phyloP scores from a whole-genome alignment of 2,113 vertebrate genomes.

The Xyliphius kryptos region DNA sequence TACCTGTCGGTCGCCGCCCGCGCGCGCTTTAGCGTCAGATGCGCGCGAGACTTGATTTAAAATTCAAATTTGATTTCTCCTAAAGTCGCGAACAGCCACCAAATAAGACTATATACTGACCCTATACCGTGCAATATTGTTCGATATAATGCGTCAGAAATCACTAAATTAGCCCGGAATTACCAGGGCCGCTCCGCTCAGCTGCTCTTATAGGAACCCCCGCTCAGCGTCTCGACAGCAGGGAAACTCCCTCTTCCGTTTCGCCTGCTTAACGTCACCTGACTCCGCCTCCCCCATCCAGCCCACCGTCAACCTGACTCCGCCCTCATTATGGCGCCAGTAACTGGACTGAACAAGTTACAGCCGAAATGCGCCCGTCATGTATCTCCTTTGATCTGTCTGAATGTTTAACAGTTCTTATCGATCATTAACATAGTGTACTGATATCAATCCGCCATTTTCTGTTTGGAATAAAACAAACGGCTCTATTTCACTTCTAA shows the following conservation, averaged over 20 bases:
- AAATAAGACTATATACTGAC: background rate
- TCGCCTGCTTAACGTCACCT: background rate
- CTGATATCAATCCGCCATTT: background rate
- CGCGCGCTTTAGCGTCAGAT: conserved; percentile 1
- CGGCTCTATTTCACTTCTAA: too few relatives aligned
- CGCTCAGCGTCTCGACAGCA: background rate
- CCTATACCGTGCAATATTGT: background rate
- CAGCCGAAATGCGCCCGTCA: background rate
- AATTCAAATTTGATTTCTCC: background rate
- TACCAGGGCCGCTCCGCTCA: background rate
- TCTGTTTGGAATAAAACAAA: too few relatives aligned
- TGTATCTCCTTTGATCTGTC: background rate
- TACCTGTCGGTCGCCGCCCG: background rate
- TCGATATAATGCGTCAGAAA: background rate
- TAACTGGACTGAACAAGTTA: conserved; percentile 15
- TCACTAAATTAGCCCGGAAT: background rate
- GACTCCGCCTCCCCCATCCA: background rate
- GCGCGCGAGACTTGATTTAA: background rate
- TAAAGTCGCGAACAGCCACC: background rate
- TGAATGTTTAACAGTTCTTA: background rate
- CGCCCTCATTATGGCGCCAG: background rate
- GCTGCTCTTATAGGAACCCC: background rate
- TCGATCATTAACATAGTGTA: background rate
- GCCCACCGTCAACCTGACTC: background rate
- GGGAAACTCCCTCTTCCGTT: background rate